Percentiles rank a stretch among this genome's conserved stretches.
Conservation (phyloP, 64 coral and sea anemone species). For the Platygyra sinensis region DNA sequence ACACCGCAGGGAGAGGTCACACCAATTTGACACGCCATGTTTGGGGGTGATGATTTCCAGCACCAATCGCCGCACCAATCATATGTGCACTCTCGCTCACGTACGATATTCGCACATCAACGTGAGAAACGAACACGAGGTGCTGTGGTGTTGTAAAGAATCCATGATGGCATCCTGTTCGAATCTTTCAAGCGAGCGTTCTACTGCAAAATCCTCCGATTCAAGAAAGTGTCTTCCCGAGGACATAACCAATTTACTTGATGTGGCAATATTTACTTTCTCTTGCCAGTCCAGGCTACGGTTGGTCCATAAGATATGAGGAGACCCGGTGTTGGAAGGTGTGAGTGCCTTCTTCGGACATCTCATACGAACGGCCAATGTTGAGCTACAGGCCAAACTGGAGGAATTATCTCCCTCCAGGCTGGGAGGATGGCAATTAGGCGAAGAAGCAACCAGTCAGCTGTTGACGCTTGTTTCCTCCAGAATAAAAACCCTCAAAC, state of each 20-base stretch:
- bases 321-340: conserved; percentile 27
- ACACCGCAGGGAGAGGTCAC: too few relatives aligned
- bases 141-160: too few relatives aligned
- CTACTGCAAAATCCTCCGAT: not conserved
- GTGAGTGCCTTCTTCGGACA: conserved; percentile 33
- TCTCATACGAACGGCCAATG: not conserved
- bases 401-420: not conserved
- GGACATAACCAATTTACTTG: not conserved
- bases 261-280: conserved; percentile 39
- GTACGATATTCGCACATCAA: too few relatives aligned
- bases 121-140: too few relatives aligned
- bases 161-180: too few relatives aligned
- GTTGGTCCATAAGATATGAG: not conserved
- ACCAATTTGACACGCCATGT: too few relatives aligned
- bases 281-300: not conserved
- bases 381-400: not conserved
- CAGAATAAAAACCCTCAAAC: not conserved
- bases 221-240: not conserved
- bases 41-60: too few relatives aligned
- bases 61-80: too few relatives aligned
- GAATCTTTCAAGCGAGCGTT: not conserved
- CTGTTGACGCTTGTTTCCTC: conserved; percentile 21
- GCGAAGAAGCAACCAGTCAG: not conserved
- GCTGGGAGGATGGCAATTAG: conserved; percentile 22
- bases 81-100: too few relatives aligned